Evolutionary conservation across 2,888 invertebrate species (phyloP).

Genomic region (Ennomos erosarius): DNA sequence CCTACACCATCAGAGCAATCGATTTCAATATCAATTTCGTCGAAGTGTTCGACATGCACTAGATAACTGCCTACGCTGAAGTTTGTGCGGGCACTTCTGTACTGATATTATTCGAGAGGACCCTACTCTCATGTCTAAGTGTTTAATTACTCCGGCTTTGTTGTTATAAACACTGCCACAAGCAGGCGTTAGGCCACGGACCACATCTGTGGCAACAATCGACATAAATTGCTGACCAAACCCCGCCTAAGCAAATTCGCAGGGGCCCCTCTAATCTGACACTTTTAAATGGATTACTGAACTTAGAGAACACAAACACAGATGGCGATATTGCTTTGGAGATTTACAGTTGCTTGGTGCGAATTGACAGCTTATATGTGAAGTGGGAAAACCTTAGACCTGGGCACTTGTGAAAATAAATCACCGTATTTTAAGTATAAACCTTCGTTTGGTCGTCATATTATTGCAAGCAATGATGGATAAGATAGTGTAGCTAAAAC

Average conservation of each 20-base stretch:
- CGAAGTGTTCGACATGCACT: constrained; percentile 23
- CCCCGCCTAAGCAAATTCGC: constrained; percentile 70
- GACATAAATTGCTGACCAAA: constrained; percentile 73
- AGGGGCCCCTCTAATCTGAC: constrained; percentile 69
- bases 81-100: constrained; percentile 26
- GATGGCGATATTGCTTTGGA: constrained; percentile 56
- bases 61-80: constrained; percentile 33
- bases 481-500: no score
- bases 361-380: constrained; percentile 30
- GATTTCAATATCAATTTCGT: constrained; percentile 7
- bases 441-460: no score
- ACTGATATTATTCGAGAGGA: constrained; percentile 36
- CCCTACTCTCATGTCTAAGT: constrained; percentile 63
- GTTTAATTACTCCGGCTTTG: constrained; percentile 74
- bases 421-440: no score
- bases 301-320: constrained; percentile 58
- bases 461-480: no score
- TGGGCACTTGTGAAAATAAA: no score
- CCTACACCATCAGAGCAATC: background rate
- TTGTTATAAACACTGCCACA: constrained; percentile 73
- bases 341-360: constrained; percentile 22
- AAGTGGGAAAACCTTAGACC: constrained; percentile 2
- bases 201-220: constrained; percentile 65
- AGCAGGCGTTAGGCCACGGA: constrained; percentile 55
- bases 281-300: constrained; percentile 73